Percentiles rank a stretch among this genome's conserved stretches.
Evolutionary conservation across 2,113 vertebrate species (phyloP).

Genomic region (Podarcis cretensis): DNA sequence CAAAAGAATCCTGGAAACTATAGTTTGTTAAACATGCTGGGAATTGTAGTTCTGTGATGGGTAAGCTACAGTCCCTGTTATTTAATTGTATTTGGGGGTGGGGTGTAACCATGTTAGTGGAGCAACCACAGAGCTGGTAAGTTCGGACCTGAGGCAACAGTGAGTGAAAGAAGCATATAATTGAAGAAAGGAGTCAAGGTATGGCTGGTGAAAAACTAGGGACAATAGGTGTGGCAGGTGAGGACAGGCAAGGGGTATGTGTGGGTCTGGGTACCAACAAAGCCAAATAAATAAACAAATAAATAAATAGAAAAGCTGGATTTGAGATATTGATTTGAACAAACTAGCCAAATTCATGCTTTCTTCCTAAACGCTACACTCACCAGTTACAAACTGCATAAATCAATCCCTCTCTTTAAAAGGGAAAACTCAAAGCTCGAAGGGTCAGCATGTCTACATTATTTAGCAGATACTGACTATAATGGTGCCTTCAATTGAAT

Average conservation of each 20-base stretch:
- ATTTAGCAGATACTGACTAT: neutral
- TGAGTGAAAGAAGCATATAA: no score
- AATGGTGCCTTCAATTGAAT: neutral
- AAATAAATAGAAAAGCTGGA: neutral
- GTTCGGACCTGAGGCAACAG: no score
- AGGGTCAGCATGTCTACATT: neutral
- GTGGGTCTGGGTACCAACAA: neutral
- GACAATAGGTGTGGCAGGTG: neutral
- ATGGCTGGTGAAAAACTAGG: neutral
- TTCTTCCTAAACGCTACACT: neutral
- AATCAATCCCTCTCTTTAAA: conserved; percentile 2
- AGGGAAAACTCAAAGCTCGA: neutral
- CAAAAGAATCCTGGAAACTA: no score
- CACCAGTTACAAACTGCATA: neutral
- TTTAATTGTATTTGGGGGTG: no score
- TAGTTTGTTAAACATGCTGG: no score
- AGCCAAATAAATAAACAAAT: neutral
- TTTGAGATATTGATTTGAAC: neutral
- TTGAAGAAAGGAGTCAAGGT: neutral
- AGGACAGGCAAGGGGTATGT: no score
- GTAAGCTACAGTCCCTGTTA: no score
- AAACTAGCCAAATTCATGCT: neutral
- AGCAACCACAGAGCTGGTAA: no score
- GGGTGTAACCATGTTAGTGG: no score
- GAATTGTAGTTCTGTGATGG: no score